Evolutionary conservation across 2,888 invertebrate species (phyloP).

Genomic region (Sthenelais limicola): DNA sequence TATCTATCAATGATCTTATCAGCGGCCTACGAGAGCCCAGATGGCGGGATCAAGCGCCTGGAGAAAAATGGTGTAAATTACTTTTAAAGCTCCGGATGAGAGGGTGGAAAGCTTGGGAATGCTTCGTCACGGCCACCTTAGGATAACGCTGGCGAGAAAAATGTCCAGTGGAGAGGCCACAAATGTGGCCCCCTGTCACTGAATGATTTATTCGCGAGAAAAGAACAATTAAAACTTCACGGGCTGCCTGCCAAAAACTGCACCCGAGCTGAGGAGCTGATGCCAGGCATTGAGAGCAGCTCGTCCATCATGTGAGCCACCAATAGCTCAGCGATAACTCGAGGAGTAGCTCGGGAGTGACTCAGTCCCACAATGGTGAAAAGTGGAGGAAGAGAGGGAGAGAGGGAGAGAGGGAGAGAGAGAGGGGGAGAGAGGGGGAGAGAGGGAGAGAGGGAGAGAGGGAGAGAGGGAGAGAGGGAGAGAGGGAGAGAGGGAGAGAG

Average conservation of each 20-base stretch:
- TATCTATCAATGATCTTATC: too few species aligned
- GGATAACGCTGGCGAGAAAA: too few species aligned
- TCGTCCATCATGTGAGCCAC: not conserved
- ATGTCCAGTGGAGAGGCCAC: too few species aligned
- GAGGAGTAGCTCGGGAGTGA: conserved; percentile 7
- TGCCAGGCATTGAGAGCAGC: not conserved
- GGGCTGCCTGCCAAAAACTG: conserved; percentile 31
- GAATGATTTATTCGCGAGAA: conserved; percentile 7
- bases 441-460: not conserved
- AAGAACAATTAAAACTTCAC: conserved; percentile 36
- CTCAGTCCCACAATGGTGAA: not conserved
- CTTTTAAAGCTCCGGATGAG: too few species aligned
- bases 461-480: not conserved
- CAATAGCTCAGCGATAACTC: not conserved
- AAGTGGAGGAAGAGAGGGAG: not conserved
- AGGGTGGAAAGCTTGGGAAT: too few species aligned
- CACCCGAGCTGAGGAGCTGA: conserved; percentile 14
- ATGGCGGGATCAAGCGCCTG: too few species aligned
- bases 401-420: not conserved
- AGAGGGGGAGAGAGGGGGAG: not conserved
- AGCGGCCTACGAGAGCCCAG: too few species aligned
- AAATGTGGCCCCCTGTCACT: not conserved
- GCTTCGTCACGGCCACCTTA: too few species aligned
- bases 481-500: not conserved
- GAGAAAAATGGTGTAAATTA: too few species aligned